Conservation (phyloP, 2,113 vertebrate species). For the Labeo catla region DNA sequence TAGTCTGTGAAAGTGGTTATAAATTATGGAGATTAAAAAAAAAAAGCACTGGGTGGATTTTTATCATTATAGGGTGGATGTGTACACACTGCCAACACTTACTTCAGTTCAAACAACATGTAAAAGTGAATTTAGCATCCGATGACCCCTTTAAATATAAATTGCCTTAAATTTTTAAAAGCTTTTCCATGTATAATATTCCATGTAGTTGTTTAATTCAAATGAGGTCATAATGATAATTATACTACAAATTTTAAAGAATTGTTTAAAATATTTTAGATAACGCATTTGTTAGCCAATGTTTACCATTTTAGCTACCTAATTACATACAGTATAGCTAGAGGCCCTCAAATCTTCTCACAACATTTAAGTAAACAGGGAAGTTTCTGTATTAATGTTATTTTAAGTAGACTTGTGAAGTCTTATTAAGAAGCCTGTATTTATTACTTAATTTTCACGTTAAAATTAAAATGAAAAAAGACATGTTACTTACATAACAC, state of each 20-base stretch:
- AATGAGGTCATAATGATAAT: too few species aligned
- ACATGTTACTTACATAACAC: conserved; percentile 10
- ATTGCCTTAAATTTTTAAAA: background rate
- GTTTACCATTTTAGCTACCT: background rate
- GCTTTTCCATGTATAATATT: background rate
- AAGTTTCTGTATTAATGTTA: background rate
- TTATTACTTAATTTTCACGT: background rate
- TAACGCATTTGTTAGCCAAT: background rate
- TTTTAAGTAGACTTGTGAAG: background rate
- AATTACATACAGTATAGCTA: background rate
- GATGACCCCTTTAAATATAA: too few species aligned
- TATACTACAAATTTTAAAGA: background rate
- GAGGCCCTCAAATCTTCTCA: background rate
- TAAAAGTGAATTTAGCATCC: too few species aligned
- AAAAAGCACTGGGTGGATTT: too few species aligned
- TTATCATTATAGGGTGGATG: too few species aligned
- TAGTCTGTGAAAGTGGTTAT: too few species aligned
- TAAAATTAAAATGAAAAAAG: background rate
- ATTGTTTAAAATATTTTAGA: background rate
- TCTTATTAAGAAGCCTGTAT: background rate
- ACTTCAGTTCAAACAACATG: too few species aligned
- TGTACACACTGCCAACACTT: too few species aligned
- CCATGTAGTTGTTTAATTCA: too few species aligned
- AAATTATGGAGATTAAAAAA: too few species aligned
- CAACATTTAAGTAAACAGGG: background rate